phyloP scores from a whole-genome alignment of 2,113 vertebrate genomes.

The Condylura cristata region DNA sequence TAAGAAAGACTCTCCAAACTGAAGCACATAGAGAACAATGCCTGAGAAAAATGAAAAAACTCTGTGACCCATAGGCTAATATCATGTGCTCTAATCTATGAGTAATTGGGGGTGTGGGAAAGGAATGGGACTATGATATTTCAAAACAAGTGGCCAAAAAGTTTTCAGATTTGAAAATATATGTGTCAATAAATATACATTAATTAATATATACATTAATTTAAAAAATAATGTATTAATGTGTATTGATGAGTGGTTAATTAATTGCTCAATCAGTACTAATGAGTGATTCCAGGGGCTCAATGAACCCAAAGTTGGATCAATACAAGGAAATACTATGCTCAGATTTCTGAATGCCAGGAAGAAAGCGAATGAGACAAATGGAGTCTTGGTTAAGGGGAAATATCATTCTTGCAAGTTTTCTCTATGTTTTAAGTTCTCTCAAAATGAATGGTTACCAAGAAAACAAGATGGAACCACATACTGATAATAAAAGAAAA shows the following conservation, averaged over 20 bases:
- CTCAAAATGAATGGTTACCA: not conserved
- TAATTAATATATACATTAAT: no score
- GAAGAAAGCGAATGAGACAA: not conserved
- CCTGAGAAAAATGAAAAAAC: not conserved
- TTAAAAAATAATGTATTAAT: no score
- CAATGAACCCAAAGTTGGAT: not conserved
- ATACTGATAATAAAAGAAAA: not conserved
- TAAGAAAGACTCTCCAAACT: not conserved
- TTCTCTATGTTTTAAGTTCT: not conserved
- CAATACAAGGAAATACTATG: not conserved
- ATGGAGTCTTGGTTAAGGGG: not conserved
- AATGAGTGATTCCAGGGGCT: not conserved
- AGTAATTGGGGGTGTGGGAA: not conserved
- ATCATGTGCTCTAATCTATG: not conserved
- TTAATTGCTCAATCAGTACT: no score
- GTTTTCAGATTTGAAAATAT: slow-evolving; percentile 21
- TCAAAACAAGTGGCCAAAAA: not conserved
- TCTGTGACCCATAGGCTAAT: not conserved
- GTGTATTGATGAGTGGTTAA: no score
- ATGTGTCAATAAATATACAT: no score
- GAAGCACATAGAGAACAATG: not conserved
- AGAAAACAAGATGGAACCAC: not conserved
- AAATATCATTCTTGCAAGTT: not conserved
- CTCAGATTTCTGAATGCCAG: not conserved
- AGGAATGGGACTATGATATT: not conserved